Conservation (phyloP, 2,113 vertebrate genomes). For the Lasiurus borealis region DNA sequence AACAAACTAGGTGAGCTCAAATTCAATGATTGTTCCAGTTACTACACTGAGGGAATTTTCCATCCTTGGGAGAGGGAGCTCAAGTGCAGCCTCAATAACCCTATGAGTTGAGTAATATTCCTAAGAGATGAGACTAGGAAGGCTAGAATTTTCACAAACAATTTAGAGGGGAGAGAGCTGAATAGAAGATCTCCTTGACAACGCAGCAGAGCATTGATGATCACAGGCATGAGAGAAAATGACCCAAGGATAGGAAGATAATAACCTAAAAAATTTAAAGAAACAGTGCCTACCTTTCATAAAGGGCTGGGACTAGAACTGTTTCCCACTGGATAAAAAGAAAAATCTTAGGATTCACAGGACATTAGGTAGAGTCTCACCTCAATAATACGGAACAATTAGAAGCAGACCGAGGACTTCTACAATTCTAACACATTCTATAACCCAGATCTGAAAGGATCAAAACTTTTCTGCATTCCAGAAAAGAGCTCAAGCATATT, state of each 20-base stretch:
- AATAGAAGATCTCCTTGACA: background rate
- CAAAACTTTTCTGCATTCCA: background rate
- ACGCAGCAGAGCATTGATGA: background rate
- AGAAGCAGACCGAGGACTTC: background rate
- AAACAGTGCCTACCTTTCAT: background rate
- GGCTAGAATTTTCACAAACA: background rate
- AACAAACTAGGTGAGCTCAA: background rate
- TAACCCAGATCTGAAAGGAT: background rate
- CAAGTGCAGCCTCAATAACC: background rate
- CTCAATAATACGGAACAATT: background rate
- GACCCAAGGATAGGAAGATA: background rate
- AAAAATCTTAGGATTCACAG: background rate
- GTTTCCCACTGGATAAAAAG: rapidly evolving
- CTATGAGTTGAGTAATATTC: background rate
- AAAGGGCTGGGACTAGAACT: background rate
- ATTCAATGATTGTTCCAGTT: background rate
- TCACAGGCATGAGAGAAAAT: background rate
- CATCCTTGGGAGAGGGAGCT: background rate
- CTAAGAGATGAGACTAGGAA: background rate
- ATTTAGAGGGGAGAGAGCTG: background rate
- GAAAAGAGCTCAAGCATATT: background rate
- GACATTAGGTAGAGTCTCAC: background rate
- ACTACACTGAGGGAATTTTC: background rate
- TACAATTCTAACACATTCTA: background rate
- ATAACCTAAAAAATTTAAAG: background rate